A percentile compares a stretch with the other conserved stretches of the same genome.
These are phyloP conservation scores for Dipodomys ordii DNA, from an alignment of 2,113 vertebrate genomes.

Conservation along the genomic window DNA sequence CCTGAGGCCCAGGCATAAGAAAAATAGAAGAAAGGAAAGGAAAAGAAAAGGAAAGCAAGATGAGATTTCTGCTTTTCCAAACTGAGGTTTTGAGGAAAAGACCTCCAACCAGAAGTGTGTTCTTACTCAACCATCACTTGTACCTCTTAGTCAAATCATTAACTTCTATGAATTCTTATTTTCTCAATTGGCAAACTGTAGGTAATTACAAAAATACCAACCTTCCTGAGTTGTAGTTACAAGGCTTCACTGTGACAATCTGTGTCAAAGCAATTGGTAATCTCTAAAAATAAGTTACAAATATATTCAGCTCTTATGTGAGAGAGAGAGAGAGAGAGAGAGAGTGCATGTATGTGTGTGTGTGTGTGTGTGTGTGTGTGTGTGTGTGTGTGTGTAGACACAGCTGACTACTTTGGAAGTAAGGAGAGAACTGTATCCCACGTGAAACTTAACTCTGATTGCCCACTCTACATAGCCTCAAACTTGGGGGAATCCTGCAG, in stretches of 20 bases:
- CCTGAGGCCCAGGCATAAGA: neutral
- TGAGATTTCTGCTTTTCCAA: neutral
- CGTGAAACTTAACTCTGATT: neutral
- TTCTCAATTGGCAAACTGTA: conserved; percentile 46
- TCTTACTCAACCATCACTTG: neutral
- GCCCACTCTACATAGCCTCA: neutral
- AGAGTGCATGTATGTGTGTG: too few species aligned
- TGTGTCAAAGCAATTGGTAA: neutral
- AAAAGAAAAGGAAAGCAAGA: neutral
- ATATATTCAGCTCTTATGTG: neutral
- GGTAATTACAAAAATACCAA: conserved; percentile 29
- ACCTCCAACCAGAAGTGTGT: neutral
- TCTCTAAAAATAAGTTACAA: neutral
- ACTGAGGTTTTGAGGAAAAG: neutral
- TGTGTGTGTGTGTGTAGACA: too few species aligned
- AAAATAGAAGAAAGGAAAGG: neutral
- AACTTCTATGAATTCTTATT: conserved; percentile 8
- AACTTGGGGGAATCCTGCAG: neutral
- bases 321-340: too few species aligned
- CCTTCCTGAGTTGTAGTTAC: neutral
- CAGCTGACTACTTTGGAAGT: neutral
- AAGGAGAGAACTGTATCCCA: neutral
- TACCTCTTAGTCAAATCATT: conserved; percentile 36
- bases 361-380: too few species aligned
- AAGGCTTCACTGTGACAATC: neutral